phyloP scores from a whole-genome alignment of 2,888 invertebrate genomes.

The Euplexia lucipara region DNA sequence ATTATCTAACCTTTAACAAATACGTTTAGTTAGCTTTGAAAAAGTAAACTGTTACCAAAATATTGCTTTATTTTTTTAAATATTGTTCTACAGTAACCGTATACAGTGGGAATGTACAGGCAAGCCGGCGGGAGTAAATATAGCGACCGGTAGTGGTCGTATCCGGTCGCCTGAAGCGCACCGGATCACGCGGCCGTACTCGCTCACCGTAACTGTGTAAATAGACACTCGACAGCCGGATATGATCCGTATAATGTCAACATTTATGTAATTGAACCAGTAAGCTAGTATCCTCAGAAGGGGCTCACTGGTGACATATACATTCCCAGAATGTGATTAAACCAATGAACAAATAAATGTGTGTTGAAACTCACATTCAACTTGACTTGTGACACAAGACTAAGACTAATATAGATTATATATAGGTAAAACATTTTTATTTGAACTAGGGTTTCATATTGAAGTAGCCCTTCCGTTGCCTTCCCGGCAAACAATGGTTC shows the following conservation, averaged over 20 bases:
- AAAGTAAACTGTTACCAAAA: not conserved
- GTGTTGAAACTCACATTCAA: not conserved
- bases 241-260: slow-evolving; percentile 43
- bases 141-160: slow-evolving; percentile 26
- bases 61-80: not conserved
- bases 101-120: not conserved
- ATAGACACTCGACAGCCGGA: slow-evolving; percentile 40
- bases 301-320: not conserved
- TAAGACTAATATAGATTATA: no score
- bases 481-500: no score
- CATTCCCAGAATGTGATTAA: not conserved
- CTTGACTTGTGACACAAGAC: no score
- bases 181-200: slow-evolving; percentile 33
- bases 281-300: not conserved
- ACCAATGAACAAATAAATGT: not conserved
- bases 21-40: no score
- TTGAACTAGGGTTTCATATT: no score
- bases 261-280: slow-evolving; percentile 39
- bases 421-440: no score
- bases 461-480: no score
- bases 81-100: not conserved
- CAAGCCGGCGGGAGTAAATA: slow-evolving; percentile 39
- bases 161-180: slow-evolving; percentile 22
- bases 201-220: slow-evolving; percentile 33
- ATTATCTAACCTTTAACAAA: no score